A percentile compares a stretch with the other conserved stretches of the same genome.
Evolutionary conservation across 2,797 vertebrate genomes (phyloP).

Genomic region (Macropus fuliginosus): DNA sequence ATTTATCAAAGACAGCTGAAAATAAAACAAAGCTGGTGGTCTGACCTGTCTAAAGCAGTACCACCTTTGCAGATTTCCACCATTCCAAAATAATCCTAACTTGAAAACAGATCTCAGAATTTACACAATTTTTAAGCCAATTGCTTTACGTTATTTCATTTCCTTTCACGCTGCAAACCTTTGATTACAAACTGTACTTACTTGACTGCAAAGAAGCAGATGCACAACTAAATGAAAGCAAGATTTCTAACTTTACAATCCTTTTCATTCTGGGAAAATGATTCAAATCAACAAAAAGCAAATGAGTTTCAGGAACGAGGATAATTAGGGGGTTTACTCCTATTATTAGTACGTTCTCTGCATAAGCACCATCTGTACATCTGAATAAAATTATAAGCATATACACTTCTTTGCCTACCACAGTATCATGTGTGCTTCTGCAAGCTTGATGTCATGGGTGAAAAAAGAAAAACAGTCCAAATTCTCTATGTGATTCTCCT

Average conservation of each 20-base stretch:
- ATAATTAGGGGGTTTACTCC: neutral
- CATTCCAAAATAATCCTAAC: conserved; percentile 55
- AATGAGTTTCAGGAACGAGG: neutral
- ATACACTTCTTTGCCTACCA: neutral
- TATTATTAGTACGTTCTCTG: neutral
- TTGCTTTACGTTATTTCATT: conserved; percentile 6
- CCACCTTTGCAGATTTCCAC: conserved; percentile 49
- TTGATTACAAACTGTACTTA: neutral
- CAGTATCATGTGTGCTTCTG: neutral
- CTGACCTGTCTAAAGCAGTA: conserved; percentile 57
- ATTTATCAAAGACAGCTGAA: conserved; percentile 64
- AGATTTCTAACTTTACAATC: neutral
- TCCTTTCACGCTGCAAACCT: conserved; percentile 46
- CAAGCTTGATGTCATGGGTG: neutral
- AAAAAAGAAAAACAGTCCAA: neutral
- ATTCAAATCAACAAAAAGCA: conserved; percentile 2
- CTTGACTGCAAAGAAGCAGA: conserved; percentile 28
- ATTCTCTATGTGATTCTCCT: neutral
- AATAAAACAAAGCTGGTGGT: conserved; percentile 72
- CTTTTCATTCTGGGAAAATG: neutral
- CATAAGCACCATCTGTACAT: neutral
- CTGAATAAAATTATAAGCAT: neutral
- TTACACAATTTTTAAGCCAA: neutral
- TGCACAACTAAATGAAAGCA: neutral
- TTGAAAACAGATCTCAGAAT: conserved; percentile 56